Base-by-base conservation (phyloP, 2,888 invertebrate genomes). In the Gryllus longicercus region DNA sequence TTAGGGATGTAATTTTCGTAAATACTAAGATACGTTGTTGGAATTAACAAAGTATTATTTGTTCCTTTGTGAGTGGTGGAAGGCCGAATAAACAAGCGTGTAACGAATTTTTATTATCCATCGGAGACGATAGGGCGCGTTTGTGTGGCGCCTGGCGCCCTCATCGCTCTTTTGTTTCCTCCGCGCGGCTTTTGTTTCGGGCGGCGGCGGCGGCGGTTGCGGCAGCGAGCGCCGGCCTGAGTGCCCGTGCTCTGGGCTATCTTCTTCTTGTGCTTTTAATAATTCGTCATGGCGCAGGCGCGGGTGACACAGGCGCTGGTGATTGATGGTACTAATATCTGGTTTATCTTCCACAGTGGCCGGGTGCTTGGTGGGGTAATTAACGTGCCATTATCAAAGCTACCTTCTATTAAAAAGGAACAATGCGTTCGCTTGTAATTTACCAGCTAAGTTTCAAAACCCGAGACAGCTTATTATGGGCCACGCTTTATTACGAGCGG, bases 341-440 rank as follows among this genome's bases (percentile, higher is more conserved):
- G 63, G 63, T 63, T 63, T 63, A 77, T 77, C 77, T 50, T 23
- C 77, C 77, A 77, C 77, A 63, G 79, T 81, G 81, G 77, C 79
- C 75, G 76, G 63, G 79, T 80, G 78, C 79, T 77, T 74, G 78
- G 76, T 74, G 81, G 77, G 79, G 79, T 81, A 81, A 81, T 81
- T 81, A 81, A 79, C 76, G 78, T n/a, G 75, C 81, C 79, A 77
- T 81, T 81, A 81, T 81, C 79, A 81, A 78, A 80, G 80, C 80
- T 80, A 80, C 80, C 80, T 78, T 74, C 79, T 77, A 77, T 77
- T 77, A 80, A 78, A 75, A 78, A 78, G 76, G 80, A 80, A 80
- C 80, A 80, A 80, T 80, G 75, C 74, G 23, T 38, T 51, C 78
- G 74, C 75, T 76, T 80, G 78, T 80, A 80, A 80, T 80, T 80